Base-by-base conservation (phyloP, 2,888 invertebrate genomes). In the Nasonovia ribisnigri region DNA sequence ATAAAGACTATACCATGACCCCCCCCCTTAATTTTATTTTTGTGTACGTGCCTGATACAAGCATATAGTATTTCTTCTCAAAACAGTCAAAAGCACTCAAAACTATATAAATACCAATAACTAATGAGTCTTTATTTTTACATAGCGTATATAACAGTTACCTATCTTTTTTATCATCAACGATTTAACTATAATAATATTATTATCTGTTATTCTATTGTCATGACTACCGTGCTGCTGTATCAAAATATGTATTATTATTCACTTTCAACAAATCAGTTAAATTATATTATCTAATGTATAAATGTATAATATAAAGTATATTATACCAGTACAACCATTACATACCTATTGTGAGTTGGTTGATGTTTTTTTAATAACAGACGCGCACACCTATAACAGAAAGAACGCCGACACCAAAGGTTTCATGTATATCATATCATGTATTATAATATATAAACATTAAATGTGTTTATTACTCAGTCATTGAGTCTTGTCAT, bases 331-430 rank as follows among this genome's bases (percentile, higher is more conserved):
- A 8, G 88, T 57, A 89, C 60, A 89, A 60, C 54, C 43, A 57
- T 86, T 43, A 43, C 57, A 43, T 46, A 46, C 57, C 43, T 60
- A 46, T 24, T 67, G 48, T 1, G 36, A 42, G 67, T 26, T 26
- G 26, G 90, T 67, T 90, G 90, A 90, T 90, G 67, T n/a, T 67
- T 4, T 90, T 90, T 67, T 90, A 90, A 90, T 90, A 67, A 90
- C 90, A n/a, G 20, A 90, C 90, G n/a, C 3, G 60, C n/a, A 6
- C 26, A 24, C 67, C 42, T 43, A 24, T 24, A 43, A 6, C n/a
- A 88, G 36, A 51, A 51, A 36, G 10, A 88, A n/a, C 20, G 20
- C 36, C 8, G 20, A 77, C 46, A 46, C 77, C 77, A 42, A 48
- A 67, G n/a, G 48, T 51, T 51, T 51, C 51, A n/a, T 48, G 43